These are phyloP conservation scores for Cerastis rubricosa DNA, from an alignment of 2,888 invertebrate species.

Conservation along the genomic window DNA sequence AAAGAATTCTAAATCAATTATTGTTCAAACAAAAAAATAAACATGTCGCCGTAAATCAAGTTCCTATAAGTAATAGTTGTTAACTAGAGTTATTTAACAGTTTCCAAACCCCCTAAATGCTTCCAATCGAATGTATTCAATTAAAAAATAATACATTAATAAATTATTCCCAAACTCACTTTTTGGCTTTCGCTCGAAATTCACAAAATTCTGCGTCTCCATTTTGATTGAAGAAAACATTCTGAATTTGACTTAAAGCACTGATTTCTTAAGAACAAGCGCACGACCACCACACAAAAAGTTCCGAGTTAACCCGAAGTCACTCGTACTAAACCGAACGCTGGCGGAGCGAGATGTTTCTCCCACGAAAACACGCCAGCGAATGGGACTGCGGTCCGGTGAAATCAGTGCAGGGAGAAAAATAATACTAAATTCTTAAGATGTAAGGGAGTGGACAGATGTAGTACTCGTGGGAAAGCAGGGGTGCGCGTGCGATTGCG, in stretches of 20 bases:
- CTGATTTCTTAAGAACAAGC: conserved; percentile 33
- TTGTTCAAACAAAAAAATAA: too few species aligned
- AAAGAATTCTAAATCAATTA: too few species aligned
- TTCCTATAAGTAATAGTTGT: too few species aligned
- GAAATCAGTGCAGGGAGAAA: conserved; percentile 56
- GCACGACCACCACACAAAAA: conserved; percentile 38
- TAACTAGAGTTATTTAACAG: too few species aligned
- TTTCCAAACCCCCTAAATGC: too few species aligned
- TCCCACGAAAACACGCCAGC: conserved; percentile 18
- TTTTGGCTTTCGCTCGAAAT: conserved; percentile 24
- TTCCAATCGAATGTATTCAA: too few species aligned
- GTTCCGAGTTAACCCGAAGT: conserved; percentile 29
- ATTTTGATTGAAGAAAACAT: conserved; percentile 50
- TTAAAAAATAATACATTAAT: not conserved
- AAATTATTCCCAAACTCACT: conserved; percentile 33
- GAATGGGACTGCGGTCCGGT: conserved; percentile 42
- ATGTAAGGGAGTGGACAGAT: conserved; percentile 64
- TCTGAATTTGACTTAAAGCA: conserved; percentile 16
- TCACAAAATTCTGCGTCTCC: conserved; percentile 45
- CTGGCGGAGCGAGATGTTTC: conserved; percentile 48
- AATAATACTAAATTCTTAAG: conserved; percentile 44
- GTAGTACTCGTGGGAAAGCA: conserved; percentile 48
- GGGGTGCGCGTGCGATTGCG: conserved; percentile 47
- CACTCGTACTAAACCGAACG: conserved; percentile 30
- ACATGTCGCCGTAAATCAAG: too few species aligned